These are phyloP conservation scores for Eupithecia tripunctaria DNA, from an alignment of 2,888 invertebrate species.

Conservation along the genomic window DNA sequence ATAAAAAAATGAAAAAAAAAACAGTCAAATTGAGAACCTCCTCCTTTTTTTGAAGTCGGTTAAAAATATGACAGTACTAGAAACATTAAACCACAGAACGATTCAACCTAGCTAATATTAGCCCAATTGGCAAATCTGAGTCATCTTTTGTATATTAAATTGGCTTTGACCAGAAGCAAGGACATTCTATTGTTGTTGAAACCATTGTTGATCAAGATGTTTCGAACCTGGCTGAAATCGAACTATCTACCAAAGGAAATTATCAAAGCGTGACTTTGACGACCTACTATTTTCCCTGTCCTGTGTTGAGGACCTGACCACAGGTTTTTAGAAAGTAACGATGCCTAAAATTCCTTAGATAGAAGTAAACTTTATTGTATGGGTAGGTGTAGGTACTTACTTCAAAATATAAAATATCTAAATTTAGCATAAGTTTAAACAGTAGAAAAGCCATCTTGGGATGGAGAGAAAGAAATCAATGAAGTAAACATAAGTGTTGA, in stretches of 20 bases:
- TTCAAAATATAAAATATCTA: too few relatives aligned
- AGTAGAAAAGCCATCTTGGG: background rate
- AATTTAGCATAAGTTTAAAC: too few relatives aligned
- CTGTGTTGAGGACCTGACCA: background rate
- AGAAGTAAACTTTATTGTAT: too few relatives aligned
- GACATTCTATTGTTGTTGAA: slow-evolving; percentile 18
- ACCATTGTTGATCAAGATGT: slow-evolving; percentile 15
- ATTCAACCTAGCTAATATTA: background rate
- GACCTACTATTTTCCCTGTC: background rate
- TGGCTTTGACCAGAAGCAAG: slow-evolving; percentile 44
- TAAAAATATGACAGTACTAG: too few relatives aligned
- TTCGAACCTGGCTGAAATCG: too few relatives aligned
- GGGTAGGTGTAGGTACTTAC: too few relatives aligned
- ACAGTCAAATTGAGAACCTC: too few relatives aligned
- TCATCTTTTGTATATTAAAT: slow-evolving; percentile 35
- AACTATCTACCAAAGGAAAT: too few relatives aligned
- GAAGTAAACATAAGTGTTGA: background rate
- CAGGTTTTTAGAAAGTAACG: background rate
- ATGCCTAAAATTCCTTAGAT: background rate
- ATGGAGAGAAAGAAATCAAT: background rate
- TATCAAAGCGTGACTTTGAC: too few relatives aligned
- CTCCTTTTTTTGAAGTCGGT: too few relatives aligned
- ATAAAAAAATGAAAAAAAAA: too few relatives aligned
- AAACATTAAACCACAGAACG: background rate
- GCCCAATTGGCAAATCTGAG: slow-evolving; percentile 22